phyloP scores from a whole-genome alignment of 1,140 invertebrate genomes.

The Formica selysi region DNA sequence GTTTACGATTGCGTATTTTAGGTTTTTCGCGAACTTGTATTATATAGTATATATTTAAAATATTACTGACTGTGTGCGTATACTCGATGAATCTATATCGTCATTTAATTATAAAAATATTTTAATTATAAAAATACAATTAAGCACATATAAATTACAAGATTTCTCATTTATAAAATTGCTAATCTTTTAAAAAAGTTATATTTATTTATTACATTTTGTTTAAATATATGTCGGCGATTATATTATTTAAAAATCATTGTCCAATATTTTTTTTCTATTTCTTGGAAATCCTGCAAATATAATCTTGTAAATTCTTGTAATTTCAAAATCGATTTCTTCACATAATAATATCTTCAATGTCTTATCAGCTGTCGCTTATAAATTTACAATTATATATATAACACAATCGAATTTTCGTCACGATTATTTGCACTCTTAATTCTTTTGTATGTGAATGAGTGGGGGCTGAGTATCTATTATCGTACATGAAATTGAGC shows the following conservation, averaged over 20 bases:
- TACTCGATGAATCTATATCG: not conserved
- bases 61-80: not conserved
- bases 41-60: not conserved
- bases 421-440: constrained; percentile 45
- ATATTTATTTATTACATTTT: constrained; percentile 9
- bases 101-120: not conserved
- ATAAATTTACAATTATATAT: not conserved
- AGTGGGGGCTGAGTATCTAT: constrained; percentile 76
- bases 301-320: not conserved
- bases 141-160: not conserved
- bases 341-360: no score
- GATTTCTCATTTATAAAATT: not conserved
- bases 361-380: not conserved
- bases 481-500: constrained; percentile 77
- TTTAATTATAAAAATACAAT: not conserved
- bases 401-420: not conserved
- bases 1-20: not conserved
- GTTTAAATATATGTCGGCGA: not conserved
- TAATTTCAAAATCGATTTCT: not conserved
- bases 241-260: not conserved
- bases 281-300: not conserved
- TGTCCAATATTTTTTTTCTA: not conserved
- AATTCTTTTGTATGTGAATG: constrained; percentile 66
- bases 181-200: not conserved
- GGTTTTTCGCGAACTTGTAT: not conserved